Base-by-base conservation (phyloP, 1,140 invertebrate genomes). In the Plodia interpunctella region DNA sequence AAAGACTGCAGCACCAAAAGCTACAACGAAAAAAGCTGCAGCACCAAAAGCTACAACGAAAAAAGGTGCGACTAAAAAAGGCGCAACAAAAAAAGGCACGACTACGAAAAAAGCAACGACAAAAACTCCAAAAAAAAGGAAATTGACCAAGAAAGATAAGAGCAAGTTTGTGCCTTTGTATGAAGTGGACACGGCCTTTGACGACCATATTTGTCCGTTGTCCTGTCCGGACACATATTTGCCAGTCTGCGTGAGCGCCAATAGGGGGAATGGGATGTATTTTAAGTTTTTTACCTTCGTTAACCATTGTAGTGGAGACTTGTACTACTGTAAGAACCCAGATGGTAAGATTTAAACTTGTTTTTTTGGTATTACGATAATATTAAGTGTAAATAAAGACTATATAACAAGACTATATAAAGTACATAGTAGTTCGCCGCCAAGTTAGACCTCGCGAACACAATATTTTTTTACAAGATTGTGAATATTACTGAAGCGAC, bases 251-350 rank as follows among this genome's bases (percentile, higher is more conserved):
- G 38, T 87, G 0, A 66, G 62, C 17, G 74, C 71, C 0, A 82
- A 83, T 59, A 55, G 74, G 0, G 72, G 70, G 0, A 52, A 68
- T 4, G 78, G 77, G 0, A 59, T 71, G 44, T 80, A 87, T 17
- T 77, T 76, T 59, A 84, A 82, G 18, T 74, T 79, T 10, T 73
- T 58, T 19, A 79, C 70, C 0, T 87, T 87, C 35, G 65, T 76
- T 0, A 84, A 80, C 32, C 80, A 82, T 28, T 87, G 83, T 38
- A 61, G 60, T 0, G 75, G 64, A 0, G 77, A 80, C 51, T 21
- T 76, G 10, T 84, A 83, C 44, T 83, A 83, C 62, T 86, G 83
- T 57, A 75, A 76, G 51, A 56, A 82, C 59, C 77, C 68, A 64
- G 52, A 68, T 58, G 79, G 81, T 80, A 56, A 55, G 59, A 25